These are phyloP conservation scores for Drepana arcuata DNA, from an alignment of 1,140 invertebrate species.

Conservation along the genomic window DNA sequence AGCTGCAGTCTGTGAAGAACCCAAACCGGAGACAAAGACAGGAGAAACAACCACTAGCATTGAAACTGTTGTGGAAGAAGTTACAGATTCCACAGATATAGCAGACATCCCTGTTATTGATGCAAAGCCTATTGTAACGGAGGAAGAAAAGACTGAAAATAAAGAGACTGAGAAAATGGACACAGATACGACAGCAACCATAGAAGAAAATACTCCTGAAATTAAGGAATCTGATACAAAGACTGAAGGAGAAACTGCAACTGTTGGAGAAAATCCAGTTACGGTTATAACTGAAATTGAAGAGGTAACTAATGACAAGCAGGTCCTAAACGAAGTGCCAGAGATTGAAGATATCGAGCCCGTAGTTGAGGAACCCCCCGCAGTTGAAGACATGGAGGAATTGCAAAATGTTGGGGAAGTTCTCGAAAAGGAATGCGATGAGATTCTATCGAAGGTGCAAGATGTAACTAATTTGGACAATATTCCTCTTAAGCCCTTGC, in stretches of 20 bases:
- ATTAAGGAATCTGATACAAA: neutral
- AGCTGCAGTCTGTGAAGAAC: conserved; percentile 7
- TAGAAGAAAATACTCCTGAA: conserved; percentile 1
- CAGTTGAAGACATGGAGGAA: conserved; percentile 42
- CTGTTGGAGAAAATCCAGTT: conserved; percentile 37
- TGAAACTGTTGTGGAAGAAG: neutral
- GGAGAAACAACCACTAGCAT: conserved; percentile 8
- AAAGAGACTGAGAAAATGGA: conserved; percentile 32
- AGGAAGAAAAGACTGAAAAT: conserved; percentile 22
- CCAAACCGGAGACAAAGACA: neutral
- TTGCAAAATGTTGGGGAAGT: conserved; percentile 55
- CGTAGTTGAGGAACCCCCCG: conserved; percentile 46
- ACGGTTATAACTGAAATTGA: conserved; percentile 45
- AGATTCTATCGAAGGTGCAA: conserved; percentile 58
- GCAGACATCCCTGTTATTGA: conserved; percentile 22
- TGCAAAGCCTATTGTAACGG: conserved; percentile 28
- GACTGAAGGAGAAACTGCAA: conserved; percentile 8
- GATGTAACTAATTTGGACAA: conserved; percentile 58
- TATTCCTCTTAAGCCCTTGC: conserved; percentile 44
- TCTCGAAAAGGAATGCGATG: conserved; percentile 59
- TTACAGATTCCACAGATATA: conserved; percentile 6
- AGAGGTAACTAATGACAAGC: conserved; percentile 41
- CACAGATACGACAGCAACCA: conserved; percentile 13
- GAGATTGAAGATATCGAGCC: conserved; percentile 42
- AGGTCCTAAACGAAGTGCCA: conserved; percentile 23